A percentile compares a stretch with the other conserved stretches of the same genome.
Evolutionary conservation across 2,888 invertebrate genomes (phyloP).

Genomic region (Brachyptera putata): DNA sequence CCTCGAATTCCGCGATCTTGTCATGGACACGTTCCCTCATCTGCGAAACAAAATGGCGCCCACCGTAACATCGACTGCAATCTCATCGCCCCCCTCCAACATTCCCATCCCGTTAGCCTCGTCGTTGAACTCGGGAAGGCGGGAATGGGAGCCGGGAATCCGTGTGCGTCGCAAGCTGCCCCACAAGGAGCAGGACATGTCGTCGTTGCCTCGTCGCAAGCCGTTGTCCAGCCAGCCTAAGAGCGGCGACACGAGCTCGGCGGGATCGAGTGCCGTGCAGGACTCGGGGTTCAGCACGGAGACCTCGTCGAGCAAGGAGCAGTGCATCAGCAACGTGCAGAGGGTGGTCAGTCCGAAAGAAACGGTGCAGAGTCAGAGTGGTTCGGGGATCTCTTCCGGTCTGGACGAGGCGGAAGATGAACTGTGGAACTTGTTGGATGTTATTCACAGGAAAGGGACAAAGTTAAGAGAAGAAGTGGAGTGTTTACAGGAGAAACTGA

Average conservation of each 20-base stretch:
- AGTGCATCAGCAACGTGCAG: constrained; percentile 53
- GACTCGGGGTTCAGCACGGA: constrained; percentile 90
- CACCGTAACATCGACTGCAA: too few relatives aligned
- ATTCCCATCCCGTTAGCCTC: constrained; percentile 42
- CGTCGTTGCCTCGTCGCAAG: constrained; percentile 18
- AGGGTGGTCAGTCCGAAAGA: constrained; percentile 7
- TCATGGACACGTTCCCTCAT: constrained; percentile 91
- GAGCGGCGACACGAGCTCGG: constrained; percentile 42
- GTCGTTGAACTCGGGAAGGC: constrained; percentile 43
- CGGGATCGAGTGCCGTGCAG: constrained; percentile 59
- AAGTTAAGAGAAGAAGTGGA: constrained; percentile 50
- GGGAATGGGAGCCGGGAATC: constrained; percentile 78
- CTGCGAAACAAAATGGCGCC: constrained; percentile 77
- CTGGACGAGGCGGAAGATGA: constrained; percentile 68
- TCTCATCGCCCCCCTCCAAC: constrained; percentile 51
- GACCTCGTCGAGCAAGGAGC: constrained; percentile 76
- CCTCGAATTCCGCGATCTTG: constrained; percentile 88
- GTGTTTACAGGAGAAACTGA: constrained; percentile 49
- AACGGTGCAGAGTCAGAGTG: neutral
- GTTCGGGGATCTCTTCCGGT: constrained; percentile 1
- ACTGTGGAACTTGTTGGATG: constrained; percentile 78
- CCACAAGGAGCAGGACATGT: constrained; percentile 39
- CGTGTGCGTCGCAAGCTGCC: constrained; percentile 63
- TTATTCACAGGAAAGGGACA: constrained; percentile 76
- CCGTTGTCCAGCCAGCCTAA: constrained; percentile 27